Percentiles rank a stretch among this genome's conserved stretches.
phyloP scores from a whole-genome alignment of 2,888 invertebrate species.

The Cerastis rubricosa region DNA sequence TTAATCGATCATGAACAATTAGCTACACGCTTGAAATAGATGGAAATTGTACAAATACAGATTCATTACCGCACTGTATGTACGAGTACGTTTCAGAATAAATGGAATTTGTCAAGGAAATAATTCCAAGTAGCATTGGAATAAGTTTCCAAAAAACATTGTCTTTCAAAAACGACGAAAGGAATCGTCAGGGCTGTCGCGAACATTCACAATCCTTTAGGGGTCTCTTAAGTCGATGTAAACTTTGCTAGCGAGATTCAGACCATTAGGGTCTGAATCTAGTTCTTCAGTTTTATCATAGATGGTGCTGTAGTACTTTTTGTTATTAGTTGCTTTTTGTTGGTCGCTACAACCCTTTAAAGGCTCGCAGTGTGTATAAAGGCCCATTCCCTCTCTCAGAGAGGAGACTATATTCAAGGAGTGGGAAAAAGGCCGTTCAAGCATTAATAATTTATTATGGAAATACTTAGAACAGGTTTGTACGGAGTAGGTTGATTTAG shows the following conservation, averaged over 20 bases:
- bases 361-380: neutral
- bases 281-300: too few relatives aligned
- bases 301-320: too few relatives aligned
- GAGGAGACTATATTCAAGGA: neutral
- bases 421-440: neutral
- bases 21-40: constrained; percentile 46
- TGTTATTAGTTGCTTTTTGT: too few relatives aligned
- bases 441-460: neutral
- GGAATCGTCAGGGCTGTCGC: too few relatives aligned
- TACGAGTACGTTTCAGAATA: neutral
- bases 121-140: neutral
- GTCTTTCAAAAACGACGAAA: neutral
- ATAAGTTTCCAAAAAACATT: neutral
- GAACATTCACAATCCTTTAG: too few relatives aligned
- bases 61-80: constrained; percentile 28
- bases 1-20: constrained; percentile 56
- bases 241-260: too few relatives aligned
- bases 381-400: neutral
- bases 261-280: too few relatives aligned
- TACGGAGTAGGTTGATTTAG: neutral
- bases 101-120: neutral
- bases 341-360: neutral
- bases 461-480: neutral
- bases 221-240: too few relatives aligned
- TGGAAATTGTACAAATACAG: constrained; percentile 26